Conservation (phyloP, 2,888 invertebrate species). For the Parnassius orleans region DNA sequence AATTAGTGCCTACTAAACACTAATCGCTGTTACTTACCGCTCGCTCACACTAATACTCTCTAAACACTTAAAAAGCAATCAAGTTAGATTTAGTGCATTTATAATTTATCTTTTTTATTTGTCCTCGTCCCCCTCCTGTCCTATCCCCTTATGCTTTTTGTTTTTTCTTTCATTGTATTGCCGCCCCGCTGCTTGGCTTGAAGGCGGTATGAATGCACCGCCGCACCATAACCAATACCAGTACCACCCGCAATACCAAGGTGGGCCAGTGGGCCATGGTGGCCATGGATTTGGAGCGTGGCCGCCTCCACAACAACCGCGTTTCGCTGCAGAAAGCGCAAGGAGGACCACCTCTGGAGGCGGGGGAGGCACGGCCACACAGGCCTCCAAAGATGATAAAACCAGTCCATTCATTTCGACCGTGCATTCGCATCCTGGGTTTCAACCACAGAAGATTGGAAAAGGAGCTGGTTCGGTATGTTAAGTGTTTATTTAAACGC, state of each 20-base stretch:
- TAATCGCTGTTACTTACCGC: conserved; percentile 50
- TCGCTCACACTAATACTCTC: conserved; percentile 57
- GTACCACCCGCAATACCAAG: conserved; percentile 77
- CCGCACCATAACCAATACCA: conserved; percentile 79
- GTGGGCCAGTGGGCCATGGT: conserved; percentile 54
- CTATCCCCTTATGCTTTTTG: conserved; percentile 75
- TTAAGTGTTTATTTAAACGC: conserved; percentile 26
- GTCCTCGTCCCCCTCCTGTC: conserved; percentile 57
- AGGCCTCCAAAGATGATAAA: conserved; percentile 80
- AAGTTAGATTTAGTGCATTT: conserved; percentile 50
- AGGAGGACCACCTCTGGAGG: conserved; percentile 51
- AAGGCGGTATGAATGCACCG: conserved; percentile 82
- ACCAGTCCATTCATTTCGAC: conserved; percentile 94
- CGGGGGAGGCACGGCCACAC: conserved; percentile 36
- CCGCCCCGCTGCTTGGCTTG: conserved; percentile 78
- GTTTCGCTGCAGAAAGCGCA: conserved; percentile 78
- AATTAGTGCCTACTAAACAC: conserved; percentile 64
- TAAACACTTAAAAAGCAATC: conserved; percentile 24
- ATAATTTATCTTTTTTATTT: conserved; percentile 53
- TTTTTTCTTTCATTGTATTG: conserved; percentile 81
- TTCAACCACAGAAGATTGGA: conserved; percentile 96
- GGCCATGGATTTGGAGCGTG: conserved; percentile 54
- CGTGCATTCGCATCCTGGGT: conserved; percentile 94
- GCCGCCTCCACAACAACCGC: conserved; percentile 63
- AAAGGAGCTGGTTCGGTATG: conserved; percentile 83